These are phyloP conservation scores for Tupaia tana DNA, from an alignment of 2,113 vertebrate species.

Conservation along the genomic window DNA sequence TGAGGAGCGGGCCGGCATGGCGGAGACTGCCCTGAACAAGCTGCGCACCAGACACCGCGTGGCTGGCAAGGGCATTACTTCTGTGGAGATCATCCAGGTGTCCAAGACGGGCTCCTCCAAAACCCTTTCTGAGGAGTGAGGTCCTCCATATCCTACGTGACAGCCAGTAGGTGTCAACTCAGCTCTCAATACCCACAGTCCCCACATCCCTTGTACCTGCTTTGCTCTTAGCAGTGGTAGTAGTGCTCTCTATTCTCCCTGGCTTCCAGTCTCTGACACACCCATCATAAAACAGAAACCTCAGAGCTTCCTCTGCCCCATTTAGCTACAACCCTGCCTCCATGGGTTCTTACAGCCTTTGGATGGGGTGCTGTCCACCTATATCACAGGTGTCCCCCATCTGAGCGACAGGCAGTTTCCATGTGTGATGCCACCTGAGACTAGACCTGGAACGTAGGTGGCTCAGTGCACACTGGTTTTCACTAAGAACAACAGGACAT, in stretches of 20 bases:
- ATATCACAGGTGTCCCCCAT: background rate
- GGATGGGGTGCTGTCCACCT: background rate
- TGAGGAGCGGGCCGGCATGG: constrained; percentile 82
- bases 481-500: background rate
- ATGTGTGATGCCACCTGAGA: background rate
- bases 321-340: background rate
- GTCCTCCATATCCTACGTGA: rapidly evolving
- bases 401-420: background rate
- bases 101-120: constrained; percentile 77
- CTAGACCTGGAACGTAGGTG: background rate
- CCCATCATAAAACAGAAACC: background rate
- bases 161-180: background rate
- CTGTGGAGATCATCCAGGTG: constrained; percentile 85
- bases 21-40: constrained; percentile 85
- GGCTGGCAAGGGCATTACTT: constrained; percentile 82
- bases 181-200: background rate
- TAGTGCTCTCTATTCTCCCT: background rate
- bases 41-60: constrained; percentile 80
- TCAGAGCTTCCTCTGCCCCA: background rate
- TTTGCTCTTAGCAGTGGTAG: background rate
- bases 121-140: constrained; percentile 77
- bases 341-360: background rate
- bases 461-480: background rate
- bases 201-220: constrained; percentile 16
- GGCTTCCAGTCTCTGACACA: background rate